A percentile compares a stretch with the other conserved stretches of the same genome.
Conservation (phyloP, 2,888 invertebrate genomes). For the Apamea crenata region DNA sequence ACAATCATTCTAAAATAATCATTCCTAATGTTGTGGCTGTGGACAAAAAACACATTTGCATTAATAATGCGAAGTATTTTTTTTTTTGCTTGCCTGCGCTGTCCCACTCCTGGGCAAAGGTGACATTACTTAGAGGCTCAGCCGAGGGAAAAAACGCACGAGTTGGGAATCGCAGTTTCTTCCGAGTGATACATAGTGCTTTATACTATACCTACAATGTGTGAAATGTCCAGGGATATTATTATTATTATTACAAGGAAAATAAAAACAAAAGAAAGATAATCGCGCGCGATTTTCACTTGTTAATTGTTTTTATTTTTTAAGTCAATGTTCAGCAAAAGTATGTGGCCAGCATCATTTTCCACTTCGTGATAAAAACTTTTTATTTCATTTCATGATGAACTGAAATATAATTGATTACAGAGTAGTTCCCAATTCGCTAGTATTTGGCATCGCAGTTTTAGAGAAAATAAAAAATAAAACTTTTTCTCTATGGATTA, state of each 20-base stretch:
- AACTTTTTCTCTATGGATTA: no score
- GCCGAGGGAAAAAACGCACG: not conserved
- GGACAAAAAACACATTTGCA: slow-evolving; percentile 47
- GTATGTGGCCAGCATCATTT: not conserved
- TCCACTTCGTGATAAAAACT: not conserved
- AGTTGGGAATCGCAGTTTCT: not conserved
- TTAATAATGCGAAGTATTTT: slow-evolving; percentile 20
- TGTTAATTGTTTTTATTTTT: not conserved
- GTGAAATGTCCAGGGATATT: no score
- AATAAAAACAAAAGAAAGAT: not conserved
- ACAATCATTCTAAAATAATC: slow-evolving; percentile 22
- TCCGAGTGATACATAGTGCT: not conserved
- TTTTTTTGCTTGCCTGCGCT: not conserved
- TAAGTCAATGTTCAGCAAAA: not conserved
- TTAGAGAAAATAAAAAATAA: no score
- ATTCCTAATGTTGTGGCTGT: slow-evolving; percentile 34
- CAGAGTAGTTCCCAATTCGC: no score
- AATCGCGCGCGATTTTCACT: no score
- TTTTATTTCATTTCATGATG: no score
- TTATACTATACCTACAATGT: not conserved
- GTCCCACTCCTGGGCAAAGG: no score
- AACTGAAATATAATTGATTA: no score
- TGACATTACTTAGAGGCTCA: not conserved
- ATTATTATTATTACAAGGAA: no score
- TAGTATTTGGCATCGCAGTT: no score